phyloP scores from a whole-genome alignment of 2,113 vertebrate genomes.

The Capreolus pygargus region DNA sequence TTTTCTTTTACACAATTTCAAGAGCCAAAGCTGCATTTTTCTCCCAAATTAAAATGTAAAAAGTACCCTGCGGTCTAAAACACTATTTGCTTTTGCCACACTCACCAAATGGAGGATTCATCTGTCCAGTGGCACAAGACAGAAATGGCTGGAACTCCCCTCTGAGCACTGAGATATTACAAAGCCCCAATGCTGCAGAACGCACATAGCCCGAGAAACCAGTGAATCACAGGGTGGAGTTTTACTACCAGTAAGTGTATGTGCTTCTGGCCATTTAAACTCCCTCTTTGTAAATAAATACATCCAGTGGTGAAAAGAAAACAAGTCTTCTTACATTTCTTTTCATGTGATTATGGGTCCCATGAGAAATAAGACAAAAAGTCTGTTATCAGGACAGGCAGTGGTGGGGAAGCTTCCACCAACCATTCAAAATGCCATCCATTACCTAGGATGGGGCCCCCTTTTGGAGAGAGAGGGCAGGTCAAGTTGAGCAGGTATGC shows the following conservation, averaged over 20 bases:
- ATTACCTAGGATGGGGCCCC: slow-evolving; percentile 2
- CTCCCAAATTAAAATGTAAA: slow-evolving; percentile 12
- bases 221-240: slow-evolving; percentile 46
- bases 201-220: slow-evolving; percentile 5
- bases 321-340: slow-evolving; percentile 47
- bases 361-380: slow-evolving; percentile 60
- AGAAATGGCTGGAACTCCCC: background rate
- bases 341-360: slow-evolving; percentile 57
- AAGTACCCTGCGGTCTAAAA: background rate
- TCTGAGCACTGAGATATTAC: background rate
- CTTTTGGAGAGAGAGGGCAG: slow-evolving; percentile 49
- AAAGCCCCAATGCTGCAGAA: background rate
- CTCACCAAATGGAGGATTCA: background rate
- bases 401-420: background rate
- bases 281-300: slow-evolving; percentile 71
- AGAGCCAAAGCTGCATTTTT: background rate
- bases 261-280: slow-evolving; percentile 46
- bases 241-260: slow-evolving; percentile 43
- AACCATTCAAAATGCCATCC: slow-evolving; percentile 3
- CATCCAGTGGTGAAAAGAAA: slow-evolving; percentile 64
- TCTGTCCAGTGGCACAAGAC: background rate
- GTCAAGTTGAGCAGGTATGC: background rate
- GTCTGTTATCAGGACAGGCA: slow-evolving; percentile 48
- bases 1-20: background rate
- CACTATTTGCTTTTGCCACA: slow-evolving; percentile 39